Evolutionary conservation across 2,113 vertebrate species (phyloP).

Genomic region (Callopanchax toddi): DNA sequence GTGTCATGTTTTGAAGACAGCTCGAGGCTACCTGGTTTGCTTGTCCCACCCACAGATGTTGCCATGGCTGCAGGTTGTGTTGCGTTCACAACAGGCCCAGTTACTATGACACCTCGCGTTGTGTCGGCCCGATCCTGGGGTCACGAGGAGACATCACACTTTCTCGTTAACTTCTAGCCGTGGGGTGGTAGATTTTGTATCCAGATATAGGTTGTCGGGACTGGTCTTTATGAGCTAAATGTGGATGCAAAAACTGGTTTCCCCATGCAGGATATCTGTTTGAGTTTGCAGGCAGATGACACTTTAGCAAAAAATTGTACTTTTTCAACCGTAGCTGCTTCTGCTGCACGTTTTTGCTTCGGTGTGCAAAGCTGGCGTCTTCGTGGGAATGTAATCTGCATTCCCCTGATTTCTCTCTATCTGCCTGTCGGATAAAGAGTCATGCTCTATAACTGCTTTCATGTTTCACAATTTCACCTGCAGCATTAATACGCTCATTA

Average conservation of each 20-base stretch:
- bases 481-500: constrained; percentile 17
- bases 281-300: constrained; percentile 26
- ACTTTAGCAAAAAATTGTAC: constrained; percentile 10
- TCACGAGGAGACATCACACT: constrained; percentile 71
- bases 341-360: constrained; percentile 44
- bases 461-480: constrained; percentile 30
- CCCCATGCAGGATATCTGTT: constrained; percentile 4
- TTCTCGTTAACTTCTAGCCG: constrained; percentile 41
- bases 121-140: constrained; percentile 21
- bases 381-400: constrained; percentile 48
- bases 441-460: constrained; percentile 41
- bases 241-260: background rate
- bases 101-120: constrained; percentile 52
- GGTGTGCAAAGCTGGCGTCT: constrained; percentile 45
- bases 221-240: too few species aligned
- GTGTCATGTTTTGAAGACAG: constrained; percentile 61
- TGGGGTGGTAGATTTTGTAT: constrained; percentile 47
- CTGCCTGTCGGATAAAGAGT: constrained; percentile 58
- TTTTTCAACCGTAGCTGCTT: constrained; percentile 24
- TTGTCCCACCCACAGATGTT: constrained; percentile 64
- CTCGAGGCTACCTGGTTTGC: constrained; percentile 62
- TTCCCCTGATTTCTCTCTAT: constrained; percentile 53
- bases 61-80: constrained; percentile 69
- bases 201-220: constrained; percentile 45
- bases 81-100: constrained; percentile 74